These are phyloP conservation scores for Leptura quadrifasciata DNA, from an alignment of 2,888 invertebrate genomes.

Conservation along the genomic window DNA sequence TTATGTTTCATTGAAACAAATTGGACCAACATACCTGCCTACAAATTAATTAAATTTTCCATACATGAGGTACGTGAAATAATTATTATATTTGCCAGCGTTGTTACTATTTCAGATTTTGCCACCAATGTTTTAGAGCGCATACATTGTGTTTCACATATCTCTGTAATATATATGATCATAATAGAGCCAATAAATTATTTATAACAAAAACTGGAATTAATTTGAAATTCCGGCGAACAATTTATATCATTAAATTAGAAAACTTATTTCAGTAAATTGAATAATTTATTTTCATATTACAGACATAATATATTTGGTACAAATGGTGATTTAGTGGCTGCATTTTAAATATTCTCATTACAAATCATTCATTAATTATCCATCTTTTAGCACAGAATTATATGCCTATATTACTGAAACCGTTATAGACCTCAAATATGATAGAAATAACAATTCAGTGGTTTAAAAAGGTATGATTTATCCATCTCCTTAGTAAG, in stretches of 20 bases:
- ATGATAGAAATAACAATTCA: no score
- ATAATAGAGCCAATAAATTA: not conserved
- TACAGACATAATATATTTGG: not conserved
- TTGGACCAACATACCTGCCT: not conserved
- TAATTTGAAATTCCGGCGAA: not conserved
- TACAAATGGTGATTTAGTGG: conserved; percentile 3
- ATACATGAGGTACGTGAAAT: not conserved
- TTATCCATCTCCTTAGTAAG: no score
- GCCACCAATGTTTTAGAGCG: not conserved
- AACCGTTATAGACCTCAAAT: no score
- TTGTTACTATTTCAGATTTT: not conserved
- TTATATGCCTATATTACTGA: not conserved
- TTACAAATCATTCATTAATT: not conserved
- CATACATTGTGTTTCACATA: not conserved
- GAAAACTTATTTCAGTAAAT: not conserved
- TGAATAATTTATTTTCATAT: conserved; percentile 7
- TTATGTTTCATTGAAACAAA: not conserved
- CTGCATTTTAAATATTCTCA: not conserved
- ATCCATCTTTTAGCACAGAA: not conserved
- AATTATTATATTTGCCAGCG: not conserved
- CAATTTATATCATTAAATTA: conserved; percentile 7
- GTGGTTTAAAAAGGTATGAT: no score
- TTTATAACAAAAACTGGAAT: conserved; percentile 3
- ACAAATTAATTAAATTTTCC: not conserved
- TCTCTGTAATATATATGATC: not conserved